A percentile compares a stretch with the other conserved stretches of the same genome.
Evolutionary conservation across 2,888 invertebrate species (phyloP).

Genomic region (Xylota sylvarum): DNA sequence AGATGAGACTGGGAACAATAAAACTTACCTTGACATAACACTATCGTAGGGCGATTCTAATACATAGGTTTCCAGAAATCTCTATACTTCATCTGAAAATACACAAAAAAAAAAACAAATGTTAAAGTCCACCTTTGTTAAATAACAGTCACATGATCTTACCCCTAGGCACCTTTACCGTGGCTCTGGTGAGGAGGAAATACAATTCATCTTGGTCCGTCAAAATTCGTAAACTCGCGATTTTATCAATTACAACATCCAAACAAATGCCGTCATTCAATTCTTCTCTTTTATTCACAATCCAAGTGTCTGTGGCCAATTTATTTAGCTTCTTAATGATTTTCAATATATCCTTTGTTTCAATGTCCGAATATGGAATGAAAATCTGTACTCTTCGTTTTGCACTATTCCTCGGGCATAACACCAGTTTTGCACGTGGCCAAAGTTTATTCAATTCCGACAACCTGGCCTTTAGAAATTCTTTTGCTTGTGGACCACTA

Average conservation of each 20-base stretch:
- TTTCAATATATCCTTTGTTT: constrained; percentile 13
- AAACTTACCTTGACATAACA: no score
- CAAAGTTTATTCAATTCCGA: not conserved
- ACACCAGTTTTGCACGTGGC: not conserved
- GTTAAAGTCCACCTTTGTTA: not conserved
- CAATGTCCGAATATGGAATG: constrained; percentile 4
- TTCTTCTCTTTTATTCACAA: not conserved
- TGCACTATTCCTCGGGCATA: constrained; percentile 15
- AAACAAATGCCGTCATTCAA: constrained; percentile 3
- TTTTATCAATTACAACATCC: constrained; percentile 33
- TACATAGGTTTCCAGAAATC: no score
- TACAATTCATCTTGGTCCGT: constrained; percentile 43
- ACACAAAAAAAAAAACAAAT: not conserved
- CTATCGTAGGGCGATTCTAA: no score
- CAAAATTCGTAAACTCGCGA: constrained; percentile 15
- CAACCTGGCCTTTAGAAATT: not conserved
- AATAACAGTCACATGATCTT: not conserved
- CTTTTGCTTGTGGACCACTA: not conserved
- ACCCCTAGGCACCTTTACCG: constrained; percentile 7
- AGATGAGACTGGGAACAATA: no score
- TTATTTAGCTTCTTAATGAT: constrained; percentile 31
- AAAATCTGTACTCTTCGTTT: constrained; percentile 8
- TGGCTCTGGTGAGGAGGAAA: constrained; percentile 36
- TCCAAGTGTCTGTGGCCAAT: constrained; percentile 20
- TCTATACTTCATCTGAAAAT: constrained; percentile 1